Evolutionary conservation across 2,113 vertebrate genomes (phyloP).

Genomic region (Dasyurus viverrinus): DNA sequence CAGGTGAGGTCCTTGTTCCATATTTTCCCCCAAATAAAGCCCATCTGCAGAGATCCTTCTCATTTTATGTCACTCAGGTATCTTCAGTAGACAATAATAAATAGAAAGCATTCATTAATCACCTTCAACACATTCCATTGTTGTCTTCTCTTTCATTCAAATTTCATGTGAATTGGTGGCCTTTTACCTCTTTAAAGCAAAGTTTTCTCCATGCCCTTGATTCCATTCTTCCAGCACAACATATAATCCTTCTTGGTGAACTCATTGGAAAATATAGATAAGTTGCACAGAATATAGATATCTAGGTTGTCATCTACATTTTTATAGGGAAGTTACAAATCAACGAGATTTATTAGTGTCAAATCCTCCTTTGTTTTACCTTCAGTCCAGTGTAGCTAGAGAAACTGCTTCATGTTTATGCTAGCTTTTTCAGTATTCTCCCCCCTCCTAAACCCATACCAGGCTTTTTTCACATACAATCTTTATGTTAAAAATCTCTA

Average conservation of each 20-base stretch:
- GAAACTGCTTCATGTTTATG: not conserved
- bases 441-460: not conserved
- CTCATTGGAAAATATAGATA: not conserved
- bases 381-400: not conserved
- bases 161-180: not conserved
- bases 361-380: not conserved
- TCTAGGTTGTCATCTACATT: not conserved
- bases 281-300: not conserved
- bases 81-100: not conserved
- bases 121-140: not conserved
- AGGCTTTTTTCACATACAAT: not conserved
- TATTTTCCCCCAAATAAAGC: not conserved
- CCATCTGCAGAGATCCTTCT: no score
- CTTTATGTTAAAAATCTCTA: not conserved
- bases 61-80: not conserved
- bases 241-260: not conserved
- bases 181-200: not conserved
- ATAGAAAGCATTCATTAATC: not conserved
- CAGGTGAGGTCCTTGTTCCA: not conserved
- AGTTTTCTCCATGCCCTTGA: not conserved
- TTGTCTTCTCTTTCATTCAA: not conserved
- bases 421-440: not conserved
- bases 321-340: not conserved
- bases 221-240: not conserved
- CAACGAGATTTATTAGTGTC: not conserved